These are phyloP conservation scores for Tricholauxania praeusta DNA, from an alignment of 2,888 invertebrate species.

Conservation along the genomic window DNA sequence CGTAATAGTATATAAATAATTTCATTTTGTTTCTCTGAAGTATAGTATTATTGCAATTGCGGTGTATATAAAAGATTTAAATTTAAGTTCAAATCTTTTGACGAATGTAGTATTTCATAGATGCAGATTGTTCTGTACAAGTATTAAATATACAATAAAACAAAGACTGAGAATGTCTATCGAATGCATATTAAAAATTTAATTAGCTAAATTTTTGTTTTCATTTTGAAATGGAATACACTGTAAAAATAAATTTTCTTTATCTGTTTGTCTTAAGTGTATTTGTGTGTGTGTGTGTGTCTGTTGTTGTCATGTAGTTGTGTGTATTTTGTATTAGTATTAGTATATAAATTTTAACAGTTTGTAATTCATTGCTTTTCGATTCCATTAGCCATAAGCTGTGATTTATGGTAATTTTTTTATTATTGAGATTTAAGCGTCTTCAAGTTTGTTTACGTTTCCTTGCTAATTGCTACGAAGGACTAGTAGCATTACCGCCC, in stretches of 20 bases:
- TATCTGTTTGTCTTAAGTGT: conserved; percentile 33
- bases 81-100: no score
- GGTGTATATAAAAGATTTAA: conserved; percentile 39
- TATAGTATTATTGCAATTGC: conserved; percentile 14
- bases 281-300: conserved; percentile 34
- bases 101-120: no score
- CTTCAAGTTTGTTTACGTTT: conserved; percentile 30
- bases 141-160: no score
- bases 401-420: conserved; percentile 7
- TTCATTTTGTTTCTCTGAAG: neutral
- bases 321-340: conserved; percentile 12
- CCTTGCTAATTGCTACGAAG: conserved; percentile 64
- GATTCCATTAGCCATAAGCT: conserved; percentile 40
- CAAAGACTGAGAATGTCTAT: neutral
- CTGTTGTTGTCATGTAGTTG: conserved; percentile 25
- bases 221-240: conserved; percentile 6
- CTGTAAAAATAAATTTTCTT: conserved; percentile 35
- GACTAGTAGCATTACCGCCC: conserved; percentile 48
- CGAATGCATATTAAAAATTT: neutral
- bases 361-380: conserved; percentile 48
- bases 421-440: conserved; percentile 16
- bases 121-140: no score
- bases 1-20: conserved; percentile 19
- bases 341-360: conserved; percentile 34
- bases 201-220: neutral